A percentile compares a stretch with the other conserved stretches of the same genome.
Conservation (phyloP, 1,140 invertebrate species). For the Drosophila chauvacae region DNA sequence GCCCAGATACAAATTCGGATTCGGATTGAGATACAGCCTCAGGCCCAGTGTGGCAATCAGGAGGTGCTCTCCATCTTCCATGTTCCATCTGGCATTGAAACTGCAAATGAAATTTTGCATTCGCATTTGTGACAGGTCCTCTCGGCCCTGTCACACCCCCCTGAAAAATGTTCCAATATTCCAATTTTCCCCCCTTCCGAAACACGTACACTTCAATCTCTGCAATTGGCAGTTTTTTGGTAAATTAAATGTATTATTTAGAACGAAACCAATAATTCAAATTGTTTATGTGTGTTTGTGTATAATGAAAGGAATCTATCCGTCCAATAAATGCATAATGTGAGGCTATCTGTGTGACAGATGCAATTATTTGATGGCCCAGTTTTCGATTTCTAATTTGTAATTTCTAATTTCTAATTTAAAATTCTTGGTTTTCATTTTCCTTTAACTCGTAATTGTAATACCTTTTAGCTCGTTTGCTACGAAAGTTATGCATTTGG, state of each 20-base stretch:
- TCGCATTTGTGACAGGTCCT: slow-evolving; percentile 56
- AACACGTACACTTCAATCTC: slow-evolving; percentile 21
- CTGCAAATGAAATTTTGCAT: slow-evolving; percentile 51
- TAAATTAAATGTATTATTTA: slow-evolving; percentile 74
- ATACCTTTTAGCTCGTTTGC: slow-evolving; percentile 69
- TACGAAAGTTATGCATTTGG: slow-evolving; percentile 74
- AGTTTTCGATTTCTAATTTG: slow-evolving; percentile 17
- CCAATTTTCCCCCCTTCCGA: slow-evolving; percentile 9
- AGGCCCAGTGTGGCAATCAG: slow-evolving; percentile 59
- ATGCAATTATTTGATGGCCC: slow-evolving; percentile 64
- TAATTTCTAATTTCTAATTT: slow-evolving; percentile 31
- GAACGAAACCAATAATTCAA: slow-evolving; percentile 47
- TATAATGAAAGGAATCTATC: slow-evolving; percentile 50
- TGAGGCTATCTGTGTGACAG: slow-evolving; percentile 27
- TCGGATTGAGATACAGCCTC: slow-evolving; percentile 9
- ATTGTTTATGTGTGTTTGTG: slow-evolving; percentile 63
- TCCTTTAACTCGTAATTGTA: slow-evolving; percentile 57
- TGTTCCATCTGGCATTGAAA: slow-evolving; percentile 66
- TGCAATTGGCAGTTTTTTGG: slow-evolving; percentile 62
- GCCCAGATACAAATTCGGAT: slow-evolving; percentile 20
- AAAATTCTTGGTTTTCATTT: slow-evolving; percentile 21
- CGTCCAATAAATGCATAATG: slow-evolving; percentile 67
- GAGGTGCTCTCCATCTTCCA: slow-evolving; percentile 29
- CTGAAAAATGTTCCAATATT: slow-evolving; percentile 33
- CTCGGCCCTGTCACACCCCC: slow-evolving; percentile 19